Evolutionary conservation across 2,888 invertebrate genomes (phyloP).

Genomic region (Prosapia bicincta): DNA sequence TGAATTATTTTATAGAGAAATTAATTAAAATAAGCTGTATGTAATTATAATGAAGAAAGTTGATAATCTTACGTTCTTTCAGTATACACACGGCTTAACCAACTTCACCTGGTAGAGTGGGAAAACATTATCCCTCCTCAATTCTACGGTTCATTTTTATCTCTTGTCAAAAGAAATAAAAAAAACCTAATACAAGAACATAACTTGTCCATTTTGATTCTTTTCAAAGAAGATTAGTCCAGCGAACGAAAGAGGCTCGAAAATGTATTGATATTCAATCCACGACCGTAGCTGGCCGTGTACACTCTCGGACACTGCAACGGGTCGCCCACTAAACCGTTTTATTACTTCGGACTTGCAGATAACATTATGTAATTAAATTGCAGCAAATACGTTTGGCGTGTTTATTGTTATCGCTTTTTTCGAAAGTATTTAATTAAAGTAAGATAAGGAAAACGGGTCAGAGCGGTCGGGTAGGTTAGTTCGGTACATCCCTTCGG

Average conservation of each 20-base stretch:
- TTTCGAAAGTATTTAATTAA: not conserved
- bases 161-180: conserved; percentile 12
- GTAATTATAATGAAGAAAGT: too few species aligned
- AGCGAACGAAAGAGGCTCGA: not conserved
- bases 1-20: too few species aligned
- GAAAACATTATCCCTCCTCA: not conserved
- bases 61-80: too few species aligned
- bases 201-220: conserved; percentile 26
- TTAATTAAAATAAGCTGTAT: too few species aligned
- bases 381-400: not conserved
- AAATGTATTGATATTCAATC: not conserved
- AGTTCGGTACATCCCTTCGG: not conserved
- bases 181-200: conserved; percentile 19
- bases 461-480: not conserved
- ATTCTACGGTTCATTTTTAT: not conserved
- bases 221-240: conserved; percentile 8
- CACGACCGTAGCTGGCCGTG: not conserved
- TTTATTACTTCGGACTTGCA: not conserved
- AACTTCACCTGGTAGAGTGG: not conserved
- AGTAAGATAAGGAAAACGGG: not conserved
- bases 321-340: not conserved
- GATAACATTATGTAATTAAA: not conserved
- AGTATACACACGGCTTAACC: too few species aligned
- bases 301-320: not conserved
- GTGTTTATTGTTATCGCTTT: not conserved